Conservation (phyloP, 2,113 vertebrate species). For the Bos indicus region DNA sequence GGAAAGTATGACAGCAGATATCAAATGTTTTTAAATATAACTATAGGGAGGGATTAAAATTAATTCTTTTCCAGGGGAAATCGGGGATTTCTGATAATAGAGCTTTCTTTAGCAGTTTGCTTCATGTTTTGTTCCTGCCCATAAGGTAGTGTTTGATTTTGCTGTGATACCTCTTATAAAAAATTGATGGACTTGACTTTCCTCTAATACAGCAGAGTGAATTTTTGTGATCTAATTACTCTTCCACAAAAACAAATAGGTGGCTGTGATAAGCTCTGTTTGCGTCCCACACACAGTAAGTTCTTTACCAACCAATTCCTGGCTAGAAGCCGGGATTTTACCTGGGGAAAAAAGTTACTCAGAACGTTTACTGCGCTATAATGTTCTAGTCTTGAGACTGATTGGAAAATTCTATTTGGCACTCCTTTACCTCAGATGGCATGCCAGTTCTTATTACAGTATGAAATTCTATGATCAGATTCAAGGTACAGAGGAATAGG, state of each 20-base stretch:
- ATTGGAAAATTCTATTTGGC: not conserved
- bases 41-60: conserved; percentile 19
- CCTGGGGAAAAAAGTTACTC: not conserved
- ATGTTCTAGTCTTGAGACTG: not conserved
- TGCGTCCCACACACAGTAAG: not conserved
- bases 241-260: not conserved
- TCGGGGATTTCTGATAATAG: not conserved
- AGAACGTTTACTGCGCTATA: not conserved
- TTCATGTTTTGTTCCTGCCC: not conserved
- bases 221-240: not conserved
- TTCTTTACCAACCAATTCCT: not conserved
- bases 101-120: not conserved
- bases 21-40: not conserved
- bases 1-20: not conserved
- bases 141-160: not conserved
- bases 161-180: not conserved
- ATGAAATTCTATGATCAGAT: not conserved
- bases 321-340: not conserved
- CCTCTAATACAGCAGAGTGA: not conserved
- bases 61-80: not conserved
- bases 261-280: not conserved
- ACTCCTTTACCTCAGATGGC: not conserved
- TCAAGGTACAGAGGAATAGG: not conserved
- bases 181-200: not conserved
- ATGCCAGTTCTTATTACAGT: not conserved